Evolutionary conservation across 2,888 invertebrate genomes (phyloP), one percentile per base, ranked within the genome.

Genomic region (Microdon myrmicae): DNA sequence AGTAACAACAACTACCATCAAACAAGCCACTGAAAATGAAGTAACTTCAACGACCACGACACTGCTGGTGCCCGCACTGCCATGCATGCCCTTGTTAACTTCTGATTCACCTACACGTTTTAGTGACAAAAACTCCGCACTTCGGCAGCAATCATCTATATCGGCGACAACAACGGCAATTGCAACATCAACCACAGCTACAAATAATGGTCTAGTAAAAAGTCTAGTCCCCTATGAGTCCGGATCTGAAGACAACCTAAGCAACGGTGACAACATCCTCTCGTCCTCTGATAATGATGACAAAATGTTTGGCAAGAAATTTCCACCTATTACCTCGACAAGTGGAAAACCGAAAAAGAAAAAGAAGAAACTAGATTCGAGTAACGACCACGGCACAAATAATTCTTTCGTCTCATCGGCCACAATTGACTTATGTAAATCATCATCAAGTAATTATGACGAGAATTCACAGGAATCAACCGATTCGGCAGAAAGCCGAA

Each of bases 191-290:
- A 39, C 61, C 12, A 16, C 45, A 5, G 23, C 26, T 9, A 12
- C 41, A 22, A 43, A 41, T 12, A 59, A 55, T 17, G 61, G 58
- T 20, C 12, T 44, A 17, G 60, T 72, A 1, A 77, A 76, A 59
- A 79, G 79, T 54, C 78, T 86, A 45, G 86, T 86, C 49, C 86
- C 86, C 13, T 86, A 86, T 69, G 86, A 84, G 70, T 83, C 83
- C 0, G 85, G 85, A 71, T 84, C 85, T 0, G 85, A 76, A 20
- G 72, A 72, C 9, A 78, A 78, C 53, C 71, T 72, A 26, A 72
- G 71, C n/a, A 43, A 43, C 32, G 38, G 56, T 20, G 31, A 43
- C 13, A 35, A 47, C 22, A n/a, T n/a, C n/a, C n/a, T n/a, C 2
- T 58, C 69, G 23, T 69, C 71, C 2, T 70, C 71, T 6, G 71